Conservation (phyloP, 2,113 vertebrate genomes). For the Gymnocephalus cernua region DNA sequence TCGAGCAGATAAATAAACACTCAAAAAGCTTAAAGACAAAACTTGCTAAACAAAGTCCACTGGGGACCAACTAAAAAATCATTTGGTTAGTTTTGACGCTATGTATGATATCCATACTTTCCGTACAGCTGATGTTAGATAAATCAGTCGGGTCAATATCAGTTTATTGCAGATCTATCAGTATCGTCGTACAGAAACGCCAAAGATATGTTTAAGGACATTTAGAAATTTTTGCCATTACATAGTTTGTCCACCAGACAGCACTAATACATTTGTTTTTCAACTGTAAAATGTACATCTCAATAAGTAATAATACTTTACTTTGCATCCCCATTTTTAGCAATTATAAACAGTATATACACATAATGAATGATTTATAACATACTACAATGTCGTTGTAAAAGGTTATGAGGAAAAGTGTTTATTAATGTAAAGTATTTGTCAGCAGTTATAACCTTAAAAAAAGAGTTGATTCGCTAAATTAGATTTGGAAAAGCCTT, state of each 20-base stretch:
- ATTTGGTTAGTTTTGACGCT: too few relatives aligned
- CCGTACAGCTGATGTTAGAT: neutral
- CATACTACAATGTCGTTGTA: neutral
- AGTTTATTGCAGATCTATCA: neutral
- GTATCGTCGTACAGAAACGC: neutral
- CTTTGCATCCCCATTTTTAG: neutral
- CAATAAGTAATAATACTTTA: neutral
- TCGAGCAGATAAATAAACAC: too few relatives aligned
- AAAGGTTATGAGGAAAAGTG: neutral
- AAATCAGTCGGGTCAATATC: neutral
- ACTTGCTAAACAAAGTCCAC: too few relatives aligned
- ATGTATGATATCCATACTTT: neutral
- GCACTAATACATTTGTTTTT: too few relatives aligned
- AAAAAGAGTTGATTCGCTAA: too few relatives aligned
- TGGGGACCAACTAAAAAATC: too few relatives aligned
- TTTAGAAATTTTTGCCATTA: neutral
- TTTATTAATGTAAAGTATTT: neutral
- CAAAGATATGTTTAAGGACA: neutral
- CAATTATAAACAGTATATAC: neutral
- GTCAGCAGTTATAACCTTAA: too few relatives aligned
- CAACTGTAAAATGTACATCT: neutral
- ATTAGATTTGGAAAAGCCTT: too few relatives aligned
- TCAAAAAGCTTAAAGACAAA: too few relatives aligned
- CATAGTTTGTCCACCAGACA: neutral
- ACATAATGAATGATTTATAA: neutral